These are phyloP conservation scores for Drosophila leonis DNA, from an alignment of 2,888 invertebrate species.

Conservation along the genomic window DNA sequence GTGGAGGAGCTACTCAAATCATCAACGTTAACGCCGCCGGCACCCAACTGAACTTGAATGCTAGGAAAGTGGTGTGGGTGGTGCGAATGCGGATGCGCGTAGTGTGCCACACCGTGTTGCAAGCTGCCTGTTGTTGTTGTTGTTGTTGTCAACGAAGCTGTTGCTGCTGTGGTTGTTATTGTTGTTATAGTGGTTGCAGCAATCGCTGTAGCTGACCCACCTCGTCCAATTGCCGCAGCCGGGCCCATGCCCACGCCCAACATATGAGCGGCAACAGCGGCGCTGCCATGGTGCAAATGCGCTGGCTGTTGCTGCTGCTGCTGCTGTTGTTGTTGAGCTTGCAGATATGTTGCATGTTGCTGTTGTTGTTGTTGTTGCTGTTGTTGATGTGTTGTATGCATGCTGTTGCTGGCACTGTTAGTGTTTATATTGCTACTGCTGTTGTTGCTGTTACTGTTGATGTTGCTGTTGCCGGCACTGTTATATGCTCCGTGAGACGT, in stretches of 20 bases:
- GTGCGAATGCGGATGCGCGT: conserved; percentile 44
- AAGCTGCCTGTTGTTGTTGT: conserved; percentile 61
- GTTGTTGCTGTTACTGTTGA: conserved; percentile 57
- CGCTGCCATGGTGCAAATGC: conserved; percentile 51
- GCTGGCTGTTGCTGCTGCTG: conserved; percentile 58
- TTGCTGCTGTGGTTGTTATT: conserved; percentile 53
- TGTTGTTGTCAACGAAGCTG: conserved; percentile 44
- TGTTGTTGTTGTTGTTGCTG: conserved; percentile 54
- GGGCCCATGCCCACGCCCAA: conserved; percentile 54
- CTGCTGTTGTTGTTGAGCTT: conserved; percentile 50
- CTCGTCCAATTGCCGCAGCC: conserved; percentile 71
- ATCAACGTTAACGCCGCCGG: conserved; percentile 55
- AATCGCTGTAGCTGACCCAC: conserved; percentile 77
- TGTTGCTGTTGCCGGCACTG: conserved; percentile 53
- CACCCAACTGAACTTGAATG: conserved; percentile 65
- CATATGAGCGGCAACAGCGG: conserved; percentile 64
- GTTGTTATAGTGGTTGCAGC: conserved; percentile 54
- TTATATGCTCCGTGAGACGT: conserved; percentile 59
- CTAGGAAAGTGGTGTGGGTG: conserved; percentile 53
- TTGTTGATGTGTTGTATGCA: conserved; percentile 51
- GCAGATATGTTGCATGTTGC: conserved; percentile 19
- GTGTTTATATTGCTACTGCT: conserved; percentile 62
- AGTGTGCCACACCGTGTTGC: conserved; percentile 46
- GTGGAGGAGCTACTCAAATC: conserved; percentile 70
- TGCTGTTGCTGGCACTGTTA: conserved; percentile 68